Percentiles rank a stretch among this genome's conserved stretches.
Conservation (phyloP, 2,113 vertebrate genomes). For the Anser brachyrhynchus region DNA sequence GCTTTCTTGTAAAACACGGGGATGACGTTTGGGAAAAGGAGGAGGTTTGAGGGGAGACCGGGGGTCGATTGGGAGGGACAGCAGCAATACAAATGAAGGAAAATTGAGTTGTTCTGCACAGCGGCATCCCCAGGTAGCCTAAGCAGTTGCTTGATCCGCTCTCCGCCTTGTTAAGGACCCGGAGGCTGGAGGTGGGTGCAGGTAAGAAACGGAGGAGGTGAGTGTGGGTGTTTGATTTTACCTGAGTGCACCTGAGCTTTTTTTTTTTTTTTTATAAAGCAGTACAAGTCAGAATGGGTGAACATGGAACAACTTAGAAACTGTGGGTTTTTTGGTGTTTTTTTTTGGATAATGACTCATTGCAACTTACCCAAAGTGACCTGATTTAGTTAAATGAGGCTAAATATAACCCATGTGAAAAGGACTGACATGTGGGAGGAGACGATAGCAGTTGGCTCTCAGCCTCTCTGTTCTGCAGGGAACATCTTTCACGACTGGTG, state of each 20-base stretch:
- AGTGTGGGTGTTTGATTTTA: not conserved
- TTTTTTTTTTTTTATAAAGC: not conserved
- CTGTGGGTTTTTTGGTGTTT: not conserved
- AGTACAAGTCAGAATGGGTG: not conserved
- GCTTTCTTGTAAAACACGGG: not conserved
- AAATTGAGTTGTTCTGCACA: not conserved
- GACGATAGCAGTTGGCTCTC: conserved; percentile 10
- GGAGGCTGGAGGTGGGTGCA: not conserved
- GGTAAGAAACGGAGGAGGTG: not conserved
- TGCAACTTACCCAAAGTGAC: conserved; percentile 66
- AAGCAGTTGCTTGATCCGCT: not conserved
- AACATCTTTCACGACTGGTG: conserved; percentile 30
- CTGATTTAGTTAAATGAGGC: conserved; percentile 70
- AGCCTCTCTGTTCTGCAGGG: conserved; percentile 44
- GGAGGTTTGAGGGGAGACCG: not conserved
- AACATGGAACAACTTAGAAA: conserved; percentile 28
- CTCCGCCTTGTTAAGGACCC: not conserved
- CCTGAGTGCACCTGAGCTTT: conserved; percentile 21
- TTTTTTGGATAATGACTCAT: conserved; percentile 47
- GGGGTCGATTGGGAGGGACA: not conserved
- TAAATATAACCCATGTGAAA: conserved; percentile 69
- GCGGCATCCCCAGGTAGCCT: not conserved
- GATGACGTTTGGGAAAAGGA: not conserved
- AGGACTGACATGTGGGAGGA: conserved; percentile 59
- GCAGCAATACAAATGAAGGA: not conserved